A percentile compares a stretch with the other conserved stretches of the same genome.
phyloP scores from a whole-genome alignment of 2,797 vertebrate species.

The Tragopan temminckii region DNA sequence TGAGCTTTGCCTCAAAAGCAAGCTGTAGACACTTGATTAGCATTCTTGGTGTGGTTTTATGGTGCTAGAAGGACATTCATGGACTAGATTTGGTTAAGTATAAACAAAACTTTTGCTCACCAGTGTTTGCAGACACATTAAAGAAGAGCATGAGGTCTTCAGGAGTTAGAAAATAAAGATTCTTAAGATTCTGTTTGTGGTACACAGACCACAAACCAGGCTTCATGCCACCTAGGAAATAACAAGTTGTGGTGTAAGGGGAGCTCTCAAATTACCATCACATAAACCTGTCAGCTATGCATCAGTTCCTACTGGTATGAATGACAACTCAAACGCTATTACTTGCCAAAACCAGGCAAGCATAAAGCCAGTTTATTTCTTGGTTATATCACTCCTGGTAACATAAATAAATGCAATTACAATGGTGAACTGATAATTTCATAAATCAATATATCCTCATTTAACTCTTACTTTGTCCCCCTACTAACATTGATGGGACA shows the following conservation, averaged over 20 bases:
- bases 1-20: not conserved
- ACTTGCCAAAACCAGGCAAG: not conserved
- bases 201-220: not conserved
- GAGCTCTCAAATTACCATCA: not conserved
- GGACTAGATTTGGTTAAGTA: not conserved
- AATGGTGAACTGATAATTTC: not conserved
- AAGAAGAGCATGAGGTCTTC: not conserved
- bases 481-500: not conserved
- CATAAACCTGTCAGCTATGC: rapidly evolving
- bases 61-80: not conserved
- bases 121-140: not conserved
- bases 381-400: not conserved
- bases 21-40: not conserved
- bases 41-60: not conserved
- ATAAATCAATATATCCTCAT: not conserved
- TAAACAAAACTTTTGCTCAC: not conserved
- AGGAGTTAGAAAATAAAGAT: not conserved
- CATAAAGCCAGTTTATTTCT: not conserved
- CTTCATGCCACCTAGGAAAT: not conserved
- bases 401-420: not conserved
- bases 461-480: not conserved
- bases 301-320: not conserved
- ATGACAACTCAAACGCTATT: not conserved
- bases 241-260: not conserved
- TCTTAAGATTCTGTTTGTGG: not conserved